Conservation (phyloP, 2,113 vertebrate species). For the Sinocyclocheilus grahami region DNA sequence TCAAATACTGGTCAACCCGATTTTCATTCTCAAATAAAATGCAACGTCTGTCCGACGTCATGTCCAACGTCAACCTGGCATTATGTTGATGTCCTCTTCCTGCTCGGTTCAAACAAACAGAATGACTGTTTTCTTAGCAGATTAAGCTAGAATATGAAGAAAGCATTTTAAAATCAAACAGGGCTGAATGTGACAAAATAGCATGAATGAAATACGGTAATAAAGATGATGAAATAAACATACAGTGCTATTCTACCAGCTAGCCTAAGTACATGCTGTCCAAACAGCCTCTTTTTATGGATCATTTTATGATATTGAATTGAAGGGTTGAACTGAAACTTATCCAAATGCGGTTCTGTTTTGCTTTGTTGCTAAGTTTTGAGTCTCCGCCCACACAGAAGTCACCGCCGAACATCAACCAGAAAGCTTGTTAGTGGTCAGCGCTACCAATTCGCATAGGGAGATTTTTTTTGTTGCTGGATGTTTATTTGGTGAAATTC, state of each 20-base stretch:
- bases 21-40: no score
- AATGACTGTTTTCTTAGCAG: neutral
- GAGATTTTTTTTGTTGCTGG: neutral
- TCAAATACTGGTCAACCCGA: no score
- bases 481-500: neutral
- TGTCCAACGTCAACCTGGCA: no score
- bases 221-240: neutral
- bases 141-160: neutral
- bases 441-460: neutral
- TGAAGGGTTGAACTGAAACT: neutral
- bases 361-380: neutral
- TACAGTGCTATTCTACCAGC: neutral
- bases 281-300: neutral
- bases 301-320: neutral
- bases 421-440: neutral
- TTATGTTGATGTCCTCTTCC: no score
- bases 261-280: neutral
- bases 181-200: neutral
- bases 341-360: neutral
- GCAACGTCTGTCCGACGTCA: no score
- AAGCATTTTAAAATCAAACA: neutral
- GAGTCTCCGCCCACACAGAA: neutral
- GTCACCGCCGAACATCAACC: neutral
- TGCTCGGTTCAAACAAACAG: neutral
- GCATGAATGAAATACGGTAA: neutral